These are phyloP conservation scores for Harmothoe impar DNA, from an alignment of 2,888 invertebrate genomes.

Conservation along the genomic window DNA sequence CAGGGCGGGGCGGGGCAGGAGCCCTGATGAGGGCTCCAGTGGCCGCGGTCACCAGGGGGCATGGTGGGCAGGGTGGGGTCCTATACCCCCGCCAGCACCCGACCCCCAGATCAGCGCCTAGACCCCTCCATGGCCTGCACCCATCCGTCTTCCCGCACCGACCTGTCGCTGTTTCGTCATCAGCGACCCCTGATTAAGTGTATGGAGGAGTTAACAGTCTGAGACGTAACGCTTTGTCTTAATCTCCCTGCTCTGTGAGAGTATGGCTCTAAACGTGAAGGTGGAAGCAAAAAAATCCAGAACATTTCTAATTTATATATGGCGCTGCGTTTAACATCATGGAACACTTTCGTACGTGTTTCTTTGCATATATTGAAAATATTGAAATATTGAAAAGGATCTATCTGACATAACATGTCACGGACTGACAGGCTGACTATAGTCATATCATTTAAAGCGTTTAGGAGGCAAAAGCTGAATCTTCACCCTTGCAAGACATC, in stretches of 20 bases:
- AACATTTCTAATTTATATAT: too few species aligned
- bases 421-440: too few species aligned
- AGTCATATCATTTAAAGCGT: too few species aligned
- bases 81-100: constrained; percentile 41
- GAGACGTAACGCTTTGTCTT: constrained; percentile 4
- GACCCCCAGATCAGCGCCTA: constrained; percentile 37
- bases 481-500: too few species aligned
- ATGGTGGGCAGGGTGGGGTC: not conserved
- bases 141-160: constrained; percentile 17
- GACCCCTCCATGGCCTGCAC: not conserved
- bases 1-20: not conserved
- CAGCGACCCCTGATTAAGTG: not conserved
- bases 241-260: not conserved
- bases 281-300: too few species aligned
- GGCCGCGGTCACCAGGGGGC: constrained; percentile 50
- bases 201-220: not conserved
- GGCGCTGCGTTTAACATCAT: too few species aligned
- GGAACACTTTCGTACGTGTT: too few species aligned
- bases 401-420: too few species aligned
- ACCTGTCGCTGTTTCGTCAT: constrained; percentile 36
- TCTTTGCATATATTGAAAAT: too few species aligned
- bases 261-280: too few species aligned
- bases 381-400: too few species aligned
- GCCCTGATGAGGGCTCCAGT: not conserved
- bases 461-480: too few species aligned